phyloP scores from a whole-genome alignment of 2,888 invertebrate species.

The Ophion slaviceki region DNA sequence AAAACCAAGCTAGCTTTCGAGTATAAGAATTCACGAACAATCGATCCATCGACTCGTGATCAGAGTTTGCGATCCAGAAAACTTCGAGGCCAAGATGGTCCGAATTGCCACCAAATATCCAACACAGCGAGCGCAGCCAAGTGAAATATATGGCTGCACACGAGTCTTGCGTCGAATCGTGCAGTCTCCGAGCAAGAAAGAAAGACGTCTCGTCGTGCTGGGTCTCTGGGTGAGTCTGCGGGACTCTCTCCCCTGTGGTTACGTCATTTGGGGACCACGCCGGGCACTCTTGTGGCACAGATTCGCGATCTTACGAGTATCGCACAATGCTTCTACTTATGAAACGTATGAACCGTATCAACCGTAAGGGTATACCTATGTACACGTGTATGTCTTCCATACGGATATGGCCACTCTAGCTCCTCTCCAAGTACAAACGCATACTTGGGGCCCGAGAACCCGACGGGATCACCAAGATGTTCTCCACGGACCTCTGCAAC shows the following conservation, averaged over 20 bases:
- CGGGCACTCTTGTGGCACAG: conserved; percentile 75
- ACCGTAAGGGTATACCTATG: not conserved
- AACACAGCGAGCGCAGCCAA: conserved; percentile 18
- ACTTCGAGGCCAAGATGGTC: not conserved
- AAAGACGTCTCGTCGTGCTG: conserved; percentile 67
- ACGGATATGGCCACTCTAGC: conserved; percentile 50
- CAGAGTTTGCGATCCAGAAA: no score
- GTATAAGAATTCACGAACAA: not conserved
- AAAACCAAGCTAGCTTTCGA: not conserved
- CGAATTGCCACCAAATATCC: conserved; percentile 18
- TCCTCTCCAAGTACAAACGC: conserved; percentile 39
- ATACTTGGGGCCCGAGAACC: conserved; percentile 53
- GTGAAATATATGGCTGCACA: conserved; percentile 44
- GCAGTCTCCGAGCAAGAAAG: conserved; percentile 70
- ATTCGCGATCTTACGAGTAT: conserved; percentile 71
- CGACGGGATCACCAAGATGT: conserved; percentile 24
- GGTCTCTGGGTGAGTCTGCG: conserved; percentile 40
- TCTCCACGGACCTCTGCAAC: conserved; percentile 5
- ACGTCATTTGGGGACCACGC: conserved; percentile 77
- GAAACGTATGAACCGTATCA: conserved; percentile 37
- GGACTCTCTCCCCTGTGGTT: conserved; percentile 62
- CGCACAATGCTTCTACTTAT: conserved; percentile 43
- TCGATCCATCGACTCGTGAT: not conserved
- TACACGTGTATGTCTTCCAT: conserved; percentile 34
- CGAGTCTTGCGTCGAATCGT: conserved; percentile 45